phyloP scores from a whole-genome alignment of 2,888 invertebrate species.

The Cetonia aurata region DNA sequence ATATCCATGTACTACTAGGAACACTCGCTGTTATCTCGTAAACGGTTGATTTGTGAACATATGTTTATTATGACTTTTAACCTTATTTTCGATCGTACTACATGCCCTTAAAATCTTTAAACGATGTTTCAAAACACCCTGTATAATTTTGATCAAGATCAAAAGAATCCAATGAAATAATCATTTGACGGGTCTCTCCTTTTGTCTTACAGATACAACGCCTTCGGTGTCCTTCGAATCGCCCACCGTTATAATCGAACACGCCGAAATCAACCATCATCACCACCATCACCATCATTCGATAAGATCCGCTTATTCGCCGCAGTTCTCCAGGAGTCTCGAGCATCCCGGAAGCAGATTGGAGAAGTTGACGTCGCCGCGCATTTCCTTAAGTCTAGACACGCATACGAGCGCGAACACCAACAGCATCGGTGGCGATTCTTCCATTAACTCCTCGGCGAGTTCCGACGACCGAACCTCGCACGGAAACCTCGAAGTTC shows the following conservation, averaged over 20 bases:
- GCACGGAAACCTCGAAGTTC: constrained; percentile 53
- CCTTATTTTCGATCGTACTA: no score
- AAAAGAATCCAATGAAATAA: no score
- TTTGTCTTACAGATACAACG: constrained; percentile 42
- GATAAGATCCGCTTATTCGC: constrained; percentile 39
- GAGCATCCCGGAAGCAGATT: constrained; percentile 57
- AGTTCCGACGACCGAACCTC: constrained; percentile 35
- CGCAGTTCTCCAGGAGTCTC: constrained; percentile 62
- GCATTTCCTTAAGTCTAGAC: constrained; percentile 63
- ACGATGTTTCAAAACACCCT: no score
- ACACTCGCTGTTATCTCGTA: no score
- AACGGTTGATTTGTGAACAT: no score
- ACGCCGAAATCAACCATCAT: constrained; percentile 47
- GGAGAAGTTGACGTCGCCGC: constrained; percentile 57
- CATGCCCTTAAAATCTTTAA: no score
- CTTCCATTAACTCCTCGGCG: constrained; percentile 39
- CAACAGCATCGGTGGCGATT: constrained; percentile 28
- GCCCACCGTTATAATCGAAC: constrained; percentile 52
- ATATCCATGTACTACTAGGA: no score
- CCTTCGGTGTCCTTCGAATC: constrained; percentile 50
- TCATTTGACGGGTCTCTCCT: neutral
- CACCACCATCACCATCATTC: constrained; percentile 34
- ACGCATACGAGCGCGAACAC: constrained; percentile 40
- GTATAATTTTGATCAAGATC: no score
- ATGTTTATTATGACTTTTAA: no score